These are phyloP conservation scores for Lipotes vexillifer DNA, from an alignment of 2,113 vertebrate genomes.

Conservation along the genomic window DNA sequence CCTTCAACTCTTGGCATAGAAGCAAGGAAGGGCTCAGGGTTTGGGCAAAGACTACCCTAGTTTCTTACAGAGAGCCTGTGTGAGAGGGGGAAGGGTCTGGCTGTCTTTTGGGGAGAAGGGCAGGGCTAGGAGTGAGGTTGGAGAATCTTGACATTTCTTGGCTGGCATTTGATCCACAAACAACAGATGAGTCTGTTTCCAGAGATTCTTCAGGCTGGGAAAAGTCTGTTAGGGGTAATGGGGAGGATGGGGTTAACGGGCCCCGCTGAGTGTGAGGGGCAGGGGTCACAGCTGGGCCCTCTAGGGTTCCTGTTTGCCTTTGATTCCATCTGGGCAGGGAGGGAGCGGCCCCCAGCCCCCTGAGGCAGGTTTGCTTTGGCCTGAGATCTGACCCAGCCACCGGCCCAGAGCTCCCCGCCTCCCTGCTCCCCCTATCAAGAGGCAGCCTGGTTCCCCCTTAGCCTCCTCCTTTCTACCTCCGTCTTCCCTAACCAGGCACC, in stretches of 20 bases:
- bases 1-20: background rate
- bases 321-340: conserved; percentile 68
- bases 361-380: conserved; percentile 73
- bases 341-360: conserved; percentile 27
- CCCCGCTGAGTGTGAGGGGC: conserved; percentile 40
- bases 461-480: background rate
- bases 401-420: conserved; percentile 47
- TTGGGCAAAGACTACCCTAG: background rate
- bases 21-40: background rate
- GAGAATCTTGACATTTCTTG: background rate
- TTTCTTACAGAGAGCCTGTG: background rate
- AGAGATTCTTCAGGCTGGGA: background rate
- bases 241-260: conserved; percentile 36
- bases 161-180: background rate
- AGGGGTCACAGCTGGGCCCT: conserved; percentile 71
- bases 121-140: background rate
- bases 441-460: background rate
- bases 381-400: conserved; percentile 63
- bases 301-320: conserved; percentile 68
- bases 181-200: background rate
- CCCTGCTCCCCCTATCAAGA: conserved; percentile 44
- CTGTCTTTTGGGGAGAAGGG: background rate
- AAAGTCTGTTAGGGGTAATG: background rate
- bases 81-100: background rate
- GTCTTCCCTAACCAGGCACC: background rate